These are phyloP conservation scores for Aphrocallistes beatrix DNA, from an alignment of 37 sponge, comb jelly and placozoan genomes.

Conservation along the genomic window DNA sequence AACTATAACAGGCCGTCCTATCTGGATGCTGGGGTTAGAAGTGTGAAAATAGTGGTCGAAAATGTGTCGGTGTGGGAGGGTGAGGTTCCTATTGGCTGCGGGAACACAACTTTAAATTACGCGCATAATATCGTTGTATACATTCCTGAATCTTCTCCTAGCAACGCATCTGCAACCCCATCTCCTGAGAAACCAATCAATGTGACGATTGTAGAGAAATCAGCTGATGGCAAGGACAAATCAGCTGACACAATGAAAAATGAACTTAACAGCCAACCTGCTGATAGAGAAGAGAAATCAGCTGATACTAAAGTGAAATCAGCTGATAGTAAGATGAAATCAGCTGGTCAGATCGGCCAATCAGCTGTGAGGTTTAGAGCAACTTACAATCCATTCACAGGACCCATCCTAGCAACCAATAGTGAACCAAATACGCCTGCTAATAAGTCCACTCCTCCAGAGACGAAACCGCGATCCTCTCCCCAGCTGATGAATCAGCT, in stretches of 20 bases:
- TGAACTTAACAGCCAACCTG: not conserved
- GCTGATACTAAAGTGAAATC: not conserved
- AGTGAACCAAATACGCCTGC: not conserved
- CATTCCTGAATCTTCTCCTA: slow-evolving; percentile 17
- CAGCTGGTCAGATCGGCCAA: not conserved
- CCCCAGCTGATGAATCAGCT: not conserved
- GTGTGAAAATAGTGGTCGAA: slow-evolving; percentile 24
- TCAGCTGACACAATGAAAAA: not conserved
- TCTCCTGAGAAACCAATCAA: not conserved
- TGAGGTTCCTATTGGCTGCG: slow-evolving; percentile 14
- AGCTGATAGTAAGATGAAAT: not conserved
- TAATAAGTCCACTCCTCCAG: not conserved
- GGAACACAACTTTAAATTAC: not conserved
- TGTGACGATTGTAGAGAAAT: not conserved
- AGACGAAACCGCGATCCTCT: not conserved
- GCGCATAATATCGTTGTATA: not conserved
- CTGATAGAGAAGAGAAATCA: not conserved
- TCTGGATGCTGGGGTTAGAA: slow-evolving; percentile 32
- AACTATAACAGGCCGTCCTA: slow-evolving; percentile 36
- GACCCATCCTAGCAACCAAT: not conserved
- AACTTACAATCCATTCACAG: not conserved
- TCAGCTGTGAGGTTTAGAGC: too few species aligned
- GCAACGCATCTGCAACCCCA: not conserved
- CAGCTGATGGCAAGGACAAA: not conserved
- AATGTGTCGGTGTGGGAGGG: slow-evolving; percentile 32